These are phyloP conservation scores for Siphlonurus alternatus DNA, from an alignment of 2,888 invertebrate species.

Conservation along the genomic window DNA sequence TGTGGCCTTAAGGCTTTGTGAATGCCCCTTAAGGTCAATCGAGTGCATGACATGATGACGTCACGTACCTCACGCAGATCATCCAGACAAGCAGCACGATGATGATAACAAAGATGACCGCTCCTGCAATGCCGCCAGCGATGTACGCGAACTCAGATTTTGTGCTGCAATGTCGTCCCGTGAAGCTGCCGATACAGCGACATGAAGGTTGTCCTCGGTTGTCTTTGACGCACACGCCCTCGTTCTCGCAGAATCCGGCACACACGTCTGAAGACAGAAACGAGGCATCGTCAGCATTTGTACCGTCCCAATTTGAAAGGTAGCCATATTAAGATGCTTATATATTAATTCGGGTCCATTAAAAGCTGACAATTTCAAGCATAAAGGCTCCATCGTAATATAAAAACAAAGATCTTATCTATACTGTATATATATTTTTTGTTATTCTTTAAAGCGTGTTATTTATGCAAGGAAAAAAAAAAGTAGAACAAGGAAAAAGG, in stretches of 20 bases:
- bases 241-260: slow-evolving; percentile 72
- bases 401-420: no score
- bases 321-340: neutral
- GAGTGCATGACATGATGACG: neutral
- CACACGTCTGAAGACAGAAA: slow-evolving; percentile 48
- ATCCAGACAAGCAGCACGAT: slow-evolving; percentile 89
- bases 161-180: slow-evolving; percentile 72
- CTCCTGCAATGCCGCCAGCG: slow-evolving; percentile 83
- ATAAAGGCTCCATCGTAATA: no score
- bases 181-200: slow-evolving; percentile 81
- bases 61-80: slow-evolving; percentile 73
- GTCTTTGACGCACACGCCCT: slow-evolving; percentile 75
- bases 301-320: slow-evolving; percentile 5
- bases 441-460: no score
- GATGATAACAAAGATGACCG: slow-evolving; percentile 85
- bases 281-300: neutral
- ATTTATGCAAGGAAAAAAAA: no score
- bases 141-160: slow-evolving; percentile 93
- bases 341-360: neutral
- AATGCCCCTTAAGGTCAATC: neutral
- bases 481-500: no score
- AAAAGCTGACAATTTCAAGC: neutral
- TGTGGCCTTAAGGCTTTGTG: no score
- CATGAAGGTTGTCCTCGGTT: slow-evolving; percentile 70
- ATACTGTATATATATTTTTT: no score